A percentile compares a stretch with the other conserved stretches of the same genome.
Conservation (phyloP, 2,888 invertebrate species). For the Halocaridina rubra region DNA sequence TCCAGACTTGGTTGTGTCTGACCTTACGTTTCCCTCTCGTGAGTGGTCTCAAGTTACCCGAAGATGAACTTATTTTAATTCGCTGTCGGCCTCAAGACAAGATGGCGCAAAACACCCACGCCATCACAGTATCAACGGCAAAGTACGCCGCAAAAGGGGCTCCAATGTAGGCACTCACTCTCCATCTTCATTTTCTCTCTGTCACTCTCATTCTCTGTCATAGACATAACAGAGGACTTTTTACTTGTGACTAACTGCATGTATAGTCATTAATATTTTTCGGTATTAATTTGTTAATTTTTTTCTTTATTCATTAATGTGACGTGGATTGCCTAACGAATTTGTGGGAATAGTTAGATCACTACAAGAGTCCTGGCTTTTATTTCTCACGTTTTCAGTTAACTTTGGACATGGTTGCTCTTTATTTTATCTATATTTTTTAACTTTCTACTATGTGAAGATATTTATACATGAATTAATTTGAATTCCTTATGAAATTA, state of each 20-base stretch:
- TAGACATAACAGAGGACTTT: slow-evolving; percentile 2
- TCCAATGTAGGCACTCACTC: slow-evolving; percentile 57
- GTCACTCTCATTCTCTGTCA: slow-evolving; percentile 17
- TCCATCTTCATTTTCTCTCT: slow-evolving; percentile 17
- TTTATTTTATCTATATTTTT: too few relatives aligned
- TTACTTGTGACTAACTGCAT: not conserved
- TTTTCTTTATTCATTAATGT: too few relatives aligned
- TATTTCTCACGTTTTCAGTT: too few relatives aligned
- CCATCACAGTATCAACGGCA: slow-evolving; percentile 52
- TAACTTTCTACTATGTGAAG: too few relatives aligned
- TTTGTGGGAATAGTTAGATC: too few relatives aligned
- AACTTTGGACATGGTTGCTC: too few relatives aligned
- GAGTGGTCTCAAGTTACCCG: slow-evolving; percentile 66
- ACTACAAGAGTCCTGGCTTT: too few relatives aligned
- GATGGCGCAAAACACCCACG: slow-evolving; percentile 59
- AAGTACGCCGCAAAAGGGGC: slow-evolving; percentile 55
- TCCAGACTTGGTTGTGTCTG: slow-evolving; percentile 66
- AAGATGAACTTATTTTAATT: slow-evolving; percentile 66
- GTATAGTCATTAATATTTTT: too few relatives aligned
- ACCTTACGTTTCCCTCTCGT: slow-evolving; percentile 66
- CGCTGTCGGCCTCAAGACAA: slow-evolving; percentile 66
- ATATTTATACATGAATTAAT: too few relatives aligned
- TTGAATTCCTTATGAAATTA: too few relatives aligned
- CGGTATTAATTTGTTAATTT: too few relatives aligned
- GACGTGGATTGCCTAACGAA: too few relatives aligned